A percentile compares a stretch with the other conserved stretches of the same genome.
Evolutionary conservation across 2,113 vertebrate species (phyloP).

Genomic region (Lasiurus borealis): DNA sequence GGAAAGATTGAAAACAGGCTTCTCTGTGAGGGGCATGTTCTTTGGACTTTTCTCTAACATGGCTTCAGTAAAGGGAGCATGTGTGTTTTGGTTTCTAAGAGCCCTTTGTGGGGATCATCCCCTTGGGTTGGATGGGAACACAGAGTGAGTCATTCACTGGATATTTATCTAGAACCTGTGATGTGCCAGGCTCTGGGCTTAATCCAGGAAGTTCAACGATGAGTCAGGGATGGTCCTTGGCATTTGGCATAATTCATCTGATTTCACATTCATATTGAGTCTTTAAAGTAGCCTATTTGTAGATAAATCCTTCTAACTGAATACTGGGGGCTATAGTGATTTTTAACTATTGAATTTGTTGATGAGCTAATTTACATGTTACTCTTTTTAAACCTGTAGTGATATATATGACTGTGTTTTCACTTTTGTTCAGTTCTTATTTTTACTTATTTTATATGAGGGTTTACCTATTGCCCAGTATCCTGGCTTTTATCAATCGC

Average conservation of each 20-base stretch:
- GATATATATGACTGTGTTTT: background rate
- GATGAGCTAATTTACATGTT: background rate
- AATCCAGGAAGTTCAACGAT: background rate
- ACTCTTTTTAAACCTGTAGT: background rate
- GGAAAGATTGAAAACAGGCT: background rate
- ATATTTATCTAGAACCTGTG: background rate
- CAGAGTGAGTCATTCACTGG: background rate
- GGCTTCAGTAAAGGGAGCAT: background rate
- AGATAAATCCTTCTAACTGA: background rate
- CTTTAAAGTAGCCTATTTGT: background rate
- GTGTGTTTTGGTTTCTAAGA: background rate
- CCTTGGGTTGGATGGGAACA: background rate
- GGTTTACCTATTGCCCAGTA: background rate
- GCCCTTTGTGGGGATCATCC: background rate
- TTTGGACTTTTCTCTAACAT: background rate
- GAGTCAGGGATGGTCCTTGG: background rate
- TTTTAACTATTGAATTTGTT: constrained; percentile 22
- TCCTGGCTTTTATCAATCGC: constrained; percentile 4
- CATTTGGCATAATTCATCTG: background rate
- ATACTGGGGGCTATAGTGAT: background rate
- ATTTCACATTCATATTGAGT: background rate
- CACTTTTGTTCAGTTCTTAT: background rate
- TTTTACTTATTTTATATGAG: constrained; percentile 21
- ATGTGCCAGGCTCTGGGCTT: background rate
- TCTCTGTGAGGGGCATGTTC: background rate